Evolutionary conservation across 2,797 vertebrate genomes (phyloP), one percentile per base, ranked within the genome.

Genomic region (Lutjanus campechanus): DNA sequence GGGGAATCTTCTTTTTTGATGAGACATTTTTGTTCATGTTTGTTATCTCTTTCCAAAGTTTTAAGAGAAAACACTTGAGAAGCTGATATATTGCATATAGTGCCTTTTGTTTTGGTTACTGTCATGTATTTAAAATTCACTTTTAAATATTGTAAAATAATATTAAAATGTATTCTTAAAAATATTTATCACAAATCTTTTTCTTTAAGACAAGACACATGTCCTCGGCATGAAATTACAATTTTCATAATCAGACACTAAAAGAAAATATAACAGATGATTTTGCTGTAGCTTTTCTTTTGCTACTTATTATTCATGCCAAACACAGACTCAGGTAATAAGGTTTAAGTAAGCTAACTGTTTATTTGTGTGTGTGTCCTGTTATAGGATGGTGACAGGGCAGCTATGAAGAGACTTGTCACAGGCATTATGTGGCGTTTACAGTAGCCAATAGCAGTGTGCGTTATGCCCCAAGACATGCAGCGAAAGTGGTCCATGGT

Each of bases 101-200:
- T 41, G 44, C 11, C 36, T 62, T 78, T 65, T 53, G 41, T 76
- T 49, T 29, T 49, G 11, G 16, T 80, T n/a, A 17, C 16, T 58
- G 44, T 22, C 50, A 49, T 71, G 50, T 70, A 47, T 54, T 40
- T 62, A 43, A 74, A 73, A 22, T 16, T 17, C 1, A n/a, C 51
- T 50, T 40, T 64, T 36, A 29, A 47, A 73, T 67, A 67, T 40
- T 78, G 20, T 62, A 58, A 70, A 12, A 53, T 11, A 8, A 13
- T 46, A 69, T 68, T 77, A 47, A 63, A 77, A 67, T 73, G 13
- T 77, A 20, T 75, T 66, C 62, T 62, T 22, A 19, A 56, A 65
- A 10, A 59, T 29, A 25, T 16, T 20, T 53, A 68, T 44, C 36
- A 56, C 47, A 19, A 8, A 3, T 11, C n/a, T 22, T n/a, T 22